Conservation (phyloP, 2,113 vertebrate species). For the Manacus vitellinus region DNA sequence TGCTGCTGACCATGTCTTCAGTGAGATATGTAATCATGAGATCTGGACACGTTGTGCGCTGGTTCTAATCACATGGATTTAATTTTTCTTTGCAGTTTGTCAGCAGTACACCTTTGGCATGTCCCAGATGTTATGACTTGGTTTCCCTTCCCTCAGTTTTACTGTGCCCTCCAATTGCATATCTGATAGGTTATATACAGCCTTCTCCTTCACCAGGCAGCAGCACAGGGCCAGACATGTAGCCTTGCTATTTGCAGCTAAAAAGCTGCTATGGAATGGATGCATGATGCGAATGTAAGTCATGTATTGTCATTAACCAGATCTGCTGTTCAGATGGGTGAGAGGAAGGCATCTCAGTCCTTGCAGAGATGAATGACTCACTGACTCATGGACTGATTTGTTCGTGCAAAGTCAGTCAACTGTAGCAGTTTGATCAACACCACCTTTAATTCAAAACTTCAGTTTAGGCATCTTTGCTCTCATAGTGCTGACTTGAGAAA, state of each 20-base stretch:
- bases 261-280: not conserved
- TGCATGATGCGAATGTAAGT: not conserved
- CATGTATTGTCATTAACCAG: not conserved
- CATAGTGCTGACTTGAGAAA: not conserved
- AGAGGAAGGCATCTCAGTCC: not conserved
- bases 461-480: not conserved
- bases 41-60: not conserved
- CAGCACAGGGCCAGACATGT: rapidly evolving
- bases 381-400: not conserved
- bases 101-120: not conserved
- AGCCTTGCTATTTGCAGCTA: not conserved
- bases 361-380: not conserved
- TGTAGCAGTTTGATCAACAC: not conserved
- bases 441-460: not conserved
- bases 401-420: not conserved
- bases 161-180: not conserved
- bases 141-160: not conserved
- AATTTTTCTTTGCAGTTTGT: not conserved
- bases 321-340: not conserved
- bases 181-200: not conserved
- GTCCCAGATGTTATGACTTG: not conserved
- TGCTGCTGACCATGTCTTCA: not conserved
- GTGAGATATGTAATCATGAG: not conserved
- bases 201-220: not conserved
- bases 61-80: not conserved